Conservation (phyloP, 1,140 invertebrate species). For the Xylocopa sonorina region DNA sequence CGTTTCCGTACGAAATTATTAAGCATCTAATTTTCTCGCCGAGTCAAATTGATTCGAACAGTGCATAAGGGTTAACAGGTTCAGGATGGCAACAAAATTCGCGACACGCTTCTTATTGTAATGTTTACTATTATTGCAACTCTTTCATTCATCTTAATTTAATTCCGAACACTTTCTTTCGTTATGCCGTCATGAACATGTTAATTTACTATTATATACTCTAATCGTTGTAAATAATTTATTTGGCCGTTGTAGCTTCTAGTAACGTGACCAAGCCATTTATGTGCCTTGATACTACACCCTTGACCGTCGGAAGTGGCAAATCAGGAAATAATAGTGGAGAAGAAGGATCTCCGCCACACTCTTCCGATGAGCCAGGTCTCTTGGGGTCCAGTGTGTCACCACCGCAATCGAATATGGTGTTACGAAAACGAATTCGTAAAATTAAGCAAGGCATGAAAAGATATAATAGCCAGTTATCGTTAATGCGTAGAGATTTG, state of each 20-base stretch:
- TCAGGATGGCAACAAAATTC: too few relatives aligned
- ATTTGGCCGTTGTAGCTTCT: conserved; percentile 79
- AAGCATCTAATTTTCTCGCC: too few relatives aligned
- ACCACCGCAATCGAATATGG: conserved; percentile 91
- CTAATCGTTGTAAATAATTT: conserved; percentile 8
- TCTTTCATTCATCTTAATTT: too few relatives aligned
- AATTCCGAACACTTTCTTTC: too few relatives aligned
- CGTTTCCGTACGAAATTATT: too few relatives aligned
- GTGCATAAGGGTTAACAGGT: too few relatives aligned
- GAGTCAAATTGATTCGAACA: too few relatives aligned
- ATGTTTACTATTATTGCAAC: too few relatives aligned
- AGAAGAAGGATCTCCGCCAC: conserved; percentile 77
- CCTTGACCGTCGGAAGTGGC: conserved; percentile 79
- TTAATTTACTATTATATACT: background rate
- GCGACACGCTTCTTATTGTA: too few relatives aligned
- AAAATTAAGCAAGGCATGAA: conserved; percentile 95
- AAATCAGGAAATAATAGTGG: conserved; percentile 75
- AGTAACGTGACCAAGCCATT: conserved; percentile 85
- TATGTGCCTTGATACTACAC: conserved; percentile 85
- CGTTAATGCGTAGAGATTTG: conserved; percentile 88
- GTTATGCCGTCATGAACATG: too few relatives aligned
- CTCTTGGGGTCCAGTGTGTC: conserved; percentile 83
- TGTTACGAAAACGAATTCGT: conserved; percentile 91
- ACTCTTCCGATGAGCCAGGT: conserved; percentile 80
- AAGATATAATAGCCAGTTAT: conserved; percentile 90